Percentiles rank a stretch among this genome's conserved stretches.
Conservation (phyloP, 1,140 invertebrate genomes). For the Oreohelix idahoensis region DNA sequence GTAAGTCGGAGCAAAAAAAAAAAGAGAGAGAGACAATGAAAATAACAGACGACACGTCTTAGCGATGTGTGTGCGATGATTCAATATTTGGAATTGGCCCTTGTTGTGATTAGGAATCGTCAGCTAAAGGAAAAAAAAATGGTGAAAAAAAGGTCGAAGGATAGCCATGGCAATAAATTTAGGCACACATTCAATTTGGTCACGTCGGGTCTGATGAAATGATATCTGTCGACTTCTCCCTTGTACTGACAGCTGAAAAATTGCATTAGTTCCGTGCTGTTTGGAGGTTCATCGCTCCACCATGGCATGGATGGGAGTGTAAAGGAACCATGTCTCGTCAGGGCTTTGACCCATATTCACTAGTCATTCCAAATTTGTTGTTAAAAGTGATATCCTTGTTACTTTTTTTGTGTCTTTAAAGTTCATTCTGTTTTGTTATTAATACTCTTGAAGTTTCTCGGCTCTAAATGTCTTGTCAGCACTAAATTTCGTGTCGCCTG, state of each 20-base stretch:
- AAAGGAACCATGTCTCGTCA: background rate
- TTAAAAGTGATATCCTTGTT: background rate
- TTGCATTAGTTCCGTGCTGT: background rate
- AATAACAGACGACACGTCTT: background rate
- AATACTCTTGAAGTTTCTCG: too few relatives aligned
- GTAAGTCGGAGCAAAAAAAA: too few relatives aligned
- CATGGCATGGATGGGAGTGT: too few relatives aligned
- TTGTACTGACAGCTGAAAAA: conserved; percentile 29
- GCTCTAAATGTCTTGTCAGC: too few relatives aligned
- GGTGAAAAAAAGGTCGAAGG: background rate
- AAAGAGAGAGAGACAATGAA: too few relatives aligned
- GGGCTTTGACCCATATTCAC: background rate
- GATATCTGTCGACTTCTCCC: conserved; percentile 6
- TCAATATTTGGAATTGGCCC: conserved; percentile 35
- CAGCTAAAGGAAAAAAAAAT: background rate
- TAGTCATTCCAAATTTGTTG: background rate
- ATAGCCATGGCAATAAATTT: conserved; percentile 29
- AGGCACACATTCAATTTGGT: conserved; percentile 37
- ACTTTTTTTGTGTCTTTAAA: too few relatives aligned
- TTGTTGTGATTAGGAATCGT: conserved; percentile 10
- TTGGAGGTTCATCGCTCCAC: background rate
- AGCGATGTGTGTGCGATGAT: conserved; percentile 12
- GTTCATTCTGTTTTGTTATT: too few relatives aligned
- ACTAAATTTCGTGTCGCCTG: too few relatives aligned
- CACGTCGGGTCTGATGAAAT: conserved; percentile 32